Evolutionary conservation across 2,888 invertebrate genomes (phyloP).

Genomic region (Alsophila aescularia): DNA sequence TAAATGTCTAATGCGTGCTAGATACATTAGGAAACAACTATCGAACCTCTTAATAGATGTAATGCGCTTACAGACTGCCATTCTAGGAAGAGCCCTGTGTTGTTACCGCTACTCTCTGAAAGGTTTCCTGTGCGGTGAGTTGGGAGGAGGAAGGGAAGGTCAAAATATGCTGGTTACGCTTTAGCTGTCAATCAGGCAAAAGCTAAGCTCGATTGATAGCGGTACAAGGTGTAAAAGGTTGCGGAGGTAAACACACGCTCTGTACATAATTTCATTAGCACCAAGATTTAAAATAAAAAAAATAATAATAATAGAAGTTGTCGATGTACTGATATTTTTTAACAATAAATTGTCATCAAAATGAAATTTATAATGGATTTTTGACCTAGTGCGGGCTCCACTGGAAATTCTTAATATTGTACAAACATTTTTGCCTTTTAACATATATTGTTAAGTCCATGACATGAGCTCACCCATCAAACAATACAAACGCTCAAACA

Average conservation of each 20-base stretch:
- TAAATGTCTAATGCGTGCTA: conserved; percentile 71
- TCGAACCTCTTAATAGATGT: conserved; percentile 71
- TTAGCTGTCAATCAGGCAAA: conserved; percentile 72
- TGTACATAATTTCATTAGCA: too few species aligned
- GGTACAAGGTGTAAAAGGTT: conserved; percentile 45
- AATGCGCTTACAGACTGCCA: conserved; percentile 57
- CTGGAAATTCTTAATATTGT: too few species aligned
- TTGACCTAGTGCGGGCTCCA: too few species aligned
- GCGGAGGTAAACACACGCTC: background rate
- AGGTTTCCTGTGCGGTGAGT: conserved; percentile 13
- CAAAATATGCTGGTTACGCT: conserved; percentile 61
- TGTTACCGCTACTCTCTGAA: conserved; percentile 23
- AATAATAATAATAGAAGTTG: background rate
- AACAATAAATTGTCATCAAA: too few species aligned
- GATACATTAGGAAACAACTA: conserved; percentile 68
- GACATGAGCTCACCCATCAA: too few species aligned
- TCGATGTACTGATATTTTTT: too few species aligned
- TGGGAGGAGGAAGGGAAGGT: conserved; percentile 38
- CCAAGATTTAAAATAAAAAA: background rate
- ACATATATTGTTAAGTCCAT: too few species aligned
- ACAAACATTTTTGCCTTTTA: too few species aligned
- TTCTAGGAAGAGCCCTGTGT: conserved; percentile 45
- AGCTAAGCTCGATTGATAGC: conserved; percentile 51
- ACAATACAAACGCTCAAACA: too few species aligned
- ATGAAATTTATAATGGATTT: too few species aligned